Base-by-base conservation (phyloP, 2,888 invertebrate species). In the Spatulosminthurus flaviceps region DNA sequence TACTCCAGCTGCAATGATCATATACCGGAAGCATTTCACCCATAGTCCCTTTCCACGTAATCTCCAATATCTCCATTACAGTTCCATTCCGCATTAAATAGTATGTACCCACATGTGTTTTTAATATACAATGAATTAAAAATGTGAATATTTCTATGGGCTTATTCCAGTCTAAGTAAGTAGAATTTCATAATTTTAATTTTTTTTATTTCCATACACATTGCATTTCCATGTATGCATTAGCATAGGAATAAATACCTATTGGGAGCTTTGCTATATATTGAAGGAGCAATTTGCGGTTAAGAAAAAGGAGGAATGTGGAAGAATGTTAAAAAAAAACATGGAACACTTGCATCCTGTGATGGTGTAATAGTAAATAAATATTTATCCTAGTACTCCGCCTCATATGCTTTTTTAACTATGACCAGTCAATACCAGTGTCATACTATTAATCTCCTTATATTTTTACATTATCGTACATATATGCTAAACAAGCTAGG, bases 301-400 rank as follows among this genome's bases (percentile, higher is more conserved):
- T 51, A 16, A n/a, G 51, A 2, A n/a, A 41, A 16, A 51, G 51
- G 51, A 51, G 51, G 51, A 13, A 51, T 51, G 51, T 2, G 16
- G 51, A n/a, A n/a, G n/a, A 19, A 19, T 13, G 16, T 16, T 51
- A 51, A 51, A 51, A 51, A 51, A n/a, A n/a, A n/a, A n/a, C n/a
- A 51, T 51, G 51, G 16, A 51, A 51, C 51, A 51, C 51, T 11
- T 51, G 51, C 51, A 51, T 51, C 51, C 51, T 51, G 51, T 19
- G 5, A 19, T 51, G 51, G 51, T 51, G 51, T n/a, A 51, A 51
- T 51, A 51, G 16, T 51, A 51, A 51, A 51, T 51, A 51, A 51
- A 51, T 51, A 51, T 51, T 51, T 51, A 16, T 51, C 51, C 19
- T 51, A 51, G 16, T 51, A 16, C n/a, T 19, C 51, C n/a, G 51